phyloP scores from a whole-genome alignment of 2,797 vertebrate species.

The Onychomys torridus region DNA sequence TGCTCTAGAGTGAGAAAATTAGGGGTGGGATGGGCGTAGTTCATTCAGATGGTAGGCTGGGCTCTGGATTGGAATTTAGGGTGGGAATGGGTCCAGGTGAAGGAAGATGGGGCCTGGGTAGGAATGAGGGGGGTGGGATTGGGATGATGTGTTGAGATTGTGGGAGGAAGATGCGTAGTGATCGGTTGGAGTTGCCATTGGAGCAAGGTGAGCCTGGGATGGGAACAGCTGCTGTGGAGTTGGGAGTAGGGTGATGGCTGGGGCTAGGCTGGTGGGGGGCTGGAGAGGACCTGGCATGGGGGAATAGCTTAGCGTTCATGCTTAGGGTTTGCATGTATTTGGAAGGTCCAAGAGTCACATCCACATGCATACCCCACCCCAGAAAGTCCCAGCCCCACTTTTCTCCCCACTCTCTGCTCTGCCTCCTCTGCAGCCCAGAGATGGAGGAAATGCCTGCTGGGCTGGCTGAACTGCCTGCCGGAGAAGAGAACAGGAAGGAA shows the following conservation, averaged over 20 bases:
- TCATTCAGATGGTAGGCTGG: background rate
- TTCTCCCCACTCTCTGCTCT: background rate
- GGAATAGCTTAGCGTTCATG: background rate
- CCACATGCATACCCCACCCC: background rate
- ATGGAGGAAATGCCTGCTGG: background rate
- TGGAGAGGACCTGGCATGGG: background rate
- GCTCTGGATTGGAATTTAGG: background rate
- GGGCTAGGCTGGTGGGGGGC: background rate
- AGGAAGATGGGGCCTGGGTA: background rate
- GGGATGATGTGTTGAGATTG: no score
- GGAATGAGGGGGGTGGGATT: background rate
- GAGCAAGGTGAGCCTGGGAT: background rate
- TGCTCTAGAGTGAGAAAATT: background rate
- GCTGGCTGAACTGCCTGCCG: background rate
- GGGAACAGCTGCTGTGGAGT: fast-evolving
- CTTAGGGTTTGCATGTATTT: background rate
- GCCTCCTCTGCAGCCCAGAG: background rate
- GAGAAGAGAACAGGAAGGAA: background rate
- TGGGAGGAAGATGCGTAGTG: background rate
- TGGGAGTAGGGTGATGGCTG: background rate
- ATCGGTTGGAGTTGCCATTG: background rate
- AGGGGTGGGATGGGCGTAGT: no score
- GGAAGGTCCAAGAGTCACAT: background rate
- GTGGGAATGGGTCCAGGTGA: background rate
- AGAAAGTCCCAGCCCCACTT: background rate